Base-by-base conservation (phyloP, 2,113 vertebrate genomes). In the Sebastes schlegelii region DNA sequence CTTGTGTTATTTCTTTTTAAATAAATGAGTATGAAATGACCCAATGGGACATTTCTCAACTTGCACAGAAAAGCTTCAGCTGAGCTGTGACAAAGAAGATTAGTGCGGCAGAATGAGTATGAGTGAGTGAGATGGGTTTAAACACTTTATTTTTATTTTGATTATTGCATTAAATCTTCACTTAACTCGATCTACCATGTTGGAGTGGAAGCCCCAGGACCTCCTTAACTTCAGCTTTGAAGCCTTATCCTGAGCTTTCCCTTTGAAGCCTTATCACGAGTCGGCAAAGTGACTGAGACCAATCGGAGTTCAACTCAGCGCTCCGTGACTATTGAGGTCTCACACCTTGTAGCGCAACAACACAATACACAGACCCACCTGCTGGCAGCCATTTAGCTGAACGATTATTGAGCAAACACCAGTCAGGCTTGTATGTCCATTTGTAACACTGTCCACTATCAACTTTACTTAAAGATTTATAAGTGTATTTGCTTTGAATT, bases 261-360 rank as follows among this genome's bases (percentile, higher is more conserved):
- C 74, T 86, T 90, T 90, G 80, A 90, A 88, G 83, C 66, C n/a
- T 80, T 86, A 83, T 90, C 80, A 51, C 55, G 46, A 83, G 45
- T 82, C 17, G 52, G 71, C 79, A 83, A 89, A 87, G 80, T 75
- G 79, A 85, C 78, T 58, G 67, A 70, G 72, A 82, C 84, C 51
- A 82, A 84, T 86, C 1, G 0, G 40, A 73, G 73, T 79, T 79
- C 42, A 65, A 26, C 68, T 76, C 7, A 0, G 45, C 10, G 4
- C 57, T 58, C 49, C 77, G 16, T 49, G 54, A 58, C 66, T 72
- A 48, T 64, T 77, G 60, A 74, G 82, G 54, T 83, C 61, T 16
- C 68, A 65, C 57, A 67, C 61, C 66, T 69, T 79, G 78, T 23
- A 84, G 74, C 62, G 52, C 60, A 66, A 76, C 61, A 84, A 21